These are phyloP conservation scores for Aselliscus stoliczkanus DNA, from an alignment of 2,797 vertebrate species.

Conservation along the genomic window DNA sequence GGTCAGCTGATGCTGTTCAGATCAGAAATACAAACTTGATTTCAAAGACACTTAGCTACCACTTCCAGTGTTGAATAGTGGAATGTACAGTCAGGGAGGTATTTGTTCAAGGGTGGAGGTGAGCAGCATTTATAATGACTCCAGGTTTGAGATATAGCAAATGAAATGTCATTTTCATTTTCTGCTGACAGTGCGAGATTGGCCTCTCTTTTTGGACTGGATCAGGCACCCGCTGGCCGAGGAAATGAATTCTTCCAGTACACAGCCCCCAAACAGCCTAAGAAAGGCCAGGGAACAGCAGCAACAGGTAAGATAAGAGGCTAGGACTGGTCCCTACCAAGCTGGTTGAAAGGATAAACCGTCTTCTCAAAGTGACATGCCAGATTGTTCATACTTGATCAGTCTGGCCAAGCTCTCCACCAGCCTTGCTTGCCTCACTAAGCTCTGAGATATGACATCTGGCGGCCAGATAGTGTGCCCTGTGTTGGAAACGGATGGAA, in stretches of 20 bases:
- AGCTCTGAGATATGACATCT: neutral
- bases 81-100: neutral
- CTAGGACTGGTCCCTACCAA: neutral
- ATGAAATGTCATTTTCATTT: constrained; percentile 34
- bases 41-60: neutral
- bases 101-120: neutral
- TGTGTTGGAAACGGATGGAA: neutral
- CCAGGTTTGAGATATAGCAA: neutral
- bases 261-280: constrained; percentile 95
- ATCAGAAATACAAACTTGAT: constrained; percentile 28
- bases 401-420: neutral
- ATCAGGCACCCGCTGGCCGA: constrained; percentile 84
- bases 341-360: neutral
- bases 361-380: neutral
- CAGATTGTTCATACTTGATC: neutral
- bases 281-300: constrained; percentile 82
- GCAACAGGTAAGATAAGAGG: constrained; percentile 82
- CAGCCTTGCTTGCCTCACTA: neutral
- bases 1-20: neutral
- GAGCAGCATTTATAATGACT: constrained; percentile 4
- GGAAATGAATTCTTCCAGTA: constrained; percentile 97
- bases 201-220: constrained; percentile 94
- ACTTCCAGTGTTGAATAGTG: neutral
- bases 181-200: constrained; percentile 87
- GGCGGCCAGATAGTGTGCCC: neutral